These are phyloP conservation scores for Pandemis cinnamomeana DNA, from an alignment of 2,888 invertebrate species.

Conservation along the genomic window DNA sequence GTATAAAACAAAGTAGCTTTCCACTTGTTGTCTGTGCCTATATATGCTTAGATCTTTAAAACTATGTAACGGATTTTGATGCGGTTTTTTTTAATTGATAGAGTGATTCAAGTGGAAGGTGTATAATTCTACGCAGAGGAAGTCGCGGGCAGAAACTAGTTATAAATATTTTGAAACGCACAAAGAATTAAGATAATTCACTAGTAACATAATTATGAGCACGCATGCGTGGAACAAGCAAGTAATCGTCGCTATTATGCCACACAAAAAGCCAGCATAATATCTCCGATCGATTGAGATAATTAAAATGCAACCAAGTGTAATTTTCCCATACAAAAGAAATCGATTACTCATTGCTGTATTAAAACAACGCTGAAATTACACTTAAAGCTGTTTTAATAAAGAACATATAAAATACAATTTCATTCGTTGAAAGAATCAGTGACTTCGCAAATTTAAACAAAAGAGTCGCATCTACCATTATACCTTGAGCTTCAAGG, in stretches of 20 bases:
- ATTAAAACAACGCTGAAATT: conserved; percentile 15
- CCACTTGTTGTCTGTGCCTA: too few species aligned
- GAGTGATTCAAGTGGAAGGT: too few species aligned
- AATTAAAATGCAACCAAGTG: conserved; percentile 52
- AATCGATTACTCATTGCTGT: conserved; percentile 59
- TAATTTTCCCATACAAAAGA: conserved; percentile 50
- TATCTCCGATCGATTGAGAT: conserved; percentile 38
- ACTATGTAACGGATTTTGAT: too few species aligned
- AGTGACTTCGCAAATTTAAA: conserved; percentile 35
- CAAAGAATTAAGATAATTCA: neutral
- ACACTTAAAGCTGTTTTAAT: conserved; percentile 1
- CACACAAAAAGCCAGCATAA: conserved; percentile 19
- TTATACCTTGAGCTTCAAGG: conserved; percentile 46
- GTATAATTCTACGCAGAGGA: too few species aligned
- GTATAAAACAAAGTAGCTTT: too few species aligned
- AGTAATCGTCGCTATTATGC: conserved; percentile 27
- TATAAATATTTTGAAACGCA: neutral
- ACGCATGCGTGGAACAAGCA: conserved; percentile 15
- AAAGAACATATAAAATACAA: neutral
- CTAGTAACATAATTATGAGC: conserved; percentile 1
- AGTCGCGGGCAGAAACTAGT: too few species aligned
- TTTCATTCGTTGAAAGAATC: neutral
- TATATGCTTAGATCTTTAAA: too few species aligned
- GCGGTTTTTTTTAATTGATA: too few species aligned
- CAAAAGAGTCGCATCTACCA: conserved; percentile 51